Percentiles rank a stretch among this genome's conserved stretches.
phyloP scores from a whole-genome alignment of 2,797 vertebrate genomes.

The Glossophaga mutica region DNA sequence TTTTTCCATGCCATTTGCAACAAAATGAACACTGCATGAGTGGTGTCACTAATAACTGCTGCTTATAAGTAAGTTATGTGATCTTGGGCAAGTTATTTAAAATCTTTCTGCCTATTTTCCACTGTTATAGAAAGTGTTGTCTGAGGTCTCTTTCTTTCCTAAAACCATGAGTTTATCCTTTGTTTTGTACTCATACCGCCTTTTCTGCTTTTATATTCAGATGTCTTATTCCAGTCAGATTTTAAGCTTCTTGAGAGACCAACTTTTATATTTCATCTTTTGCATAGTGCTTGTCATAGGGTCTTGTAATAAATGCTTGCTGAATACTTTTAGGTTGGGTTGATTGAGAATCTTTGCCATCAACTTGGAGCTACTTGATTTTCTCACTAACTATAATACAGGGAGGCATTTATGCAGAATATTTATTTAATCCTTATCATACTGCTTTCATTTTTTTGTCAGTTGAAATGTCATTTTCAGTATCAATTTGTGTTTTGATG shows the following conservation, averaged over 20 bases:
- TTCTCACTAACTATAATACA: not conserved
- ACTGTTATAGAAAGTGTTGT: not conserved
- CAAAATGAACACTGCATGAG: not conserved
- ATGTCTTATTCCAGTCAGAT: not conserved
- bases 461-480: not conserved
- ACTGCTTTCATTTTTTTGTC: not conserved
- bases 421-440: not conserved
- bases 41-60: not conserved
- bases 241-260: not conserved
- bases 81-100: not conserved
- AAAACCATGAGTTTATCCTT: not conserved
- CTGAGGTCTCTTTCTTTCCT: not conserved
- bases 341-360: not conserved
- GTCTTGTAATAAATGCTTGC: not conserved
- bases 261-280: not conserved
- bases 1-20: not conserved
- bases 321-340: not conserved
- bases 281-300: not conserved
- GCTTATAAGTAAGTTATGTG: not conserved
- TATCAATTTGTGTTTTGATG: not conserved
- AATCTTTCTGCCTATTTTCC: not conserved
- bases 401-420: not conserved
- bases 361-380: not conserved
- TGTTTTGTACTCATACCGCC: not conserved
- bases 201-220: not conserved